These are phyloP conservation scores for Megaptera novaeangliae DNA, from an alignment of 2,113 vertebrate species.

Conservation along the genomic window DNA sequence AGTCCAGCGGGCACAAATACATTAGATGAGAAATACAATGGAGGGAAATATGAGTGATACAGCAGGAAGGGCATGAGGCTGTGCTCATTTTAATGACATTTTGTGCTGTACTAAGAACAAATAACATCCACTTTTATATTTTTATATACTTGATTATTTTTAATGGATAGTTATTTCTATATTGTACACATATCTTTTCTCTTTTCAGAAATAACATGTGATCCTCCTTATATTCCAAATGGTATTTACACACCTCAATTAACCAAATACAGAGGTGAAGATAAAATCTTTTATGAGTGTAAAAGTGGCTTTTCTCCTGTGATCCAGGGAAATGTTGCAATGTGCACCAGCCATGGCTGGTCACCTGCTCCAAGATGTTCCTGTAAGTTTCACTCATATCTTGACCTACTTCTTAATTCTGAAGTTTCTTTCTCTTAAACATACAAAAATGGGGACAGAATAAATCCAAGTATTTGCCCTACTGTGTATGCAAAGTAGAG, in stretches of 20 bases:
- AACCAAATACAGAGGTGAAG: neutral
- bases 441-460: neutral
- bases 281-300: constrained; percentile 51
- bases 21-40: neutral
- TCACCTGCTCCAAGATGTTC: constrained; percentile 68
- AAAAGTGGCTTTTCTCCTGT: constrained; percentile 11
- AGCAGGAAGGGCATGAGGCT: neutral
- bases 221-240: constrained; percentile 62
- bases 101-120: neutral
- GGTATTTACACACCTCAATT: constrained; percentile 47
- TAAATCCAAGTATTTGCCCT: neutral
- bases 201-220: constrained; percentile 68
- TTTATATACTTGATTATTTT: neutral
- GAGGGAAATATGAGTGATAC: neutral
- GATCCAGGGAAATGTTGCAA: fast-evolving
- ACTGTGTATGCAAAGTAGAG: neutral
- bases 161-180: neutral
- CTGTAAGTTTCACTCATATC: constrained; percentile 68
- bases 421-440: neutral
- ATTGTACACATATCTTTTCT: neutral
- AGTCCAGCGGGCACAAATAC: neutral
- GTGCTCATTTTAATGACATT: neutral
- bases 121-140: neutral
- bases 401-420: neutral
- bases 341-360: constrained; percentile 75